Conservation (phyloP, 2,113 vertebrate species). For the Egretta garzetta region DNA sequence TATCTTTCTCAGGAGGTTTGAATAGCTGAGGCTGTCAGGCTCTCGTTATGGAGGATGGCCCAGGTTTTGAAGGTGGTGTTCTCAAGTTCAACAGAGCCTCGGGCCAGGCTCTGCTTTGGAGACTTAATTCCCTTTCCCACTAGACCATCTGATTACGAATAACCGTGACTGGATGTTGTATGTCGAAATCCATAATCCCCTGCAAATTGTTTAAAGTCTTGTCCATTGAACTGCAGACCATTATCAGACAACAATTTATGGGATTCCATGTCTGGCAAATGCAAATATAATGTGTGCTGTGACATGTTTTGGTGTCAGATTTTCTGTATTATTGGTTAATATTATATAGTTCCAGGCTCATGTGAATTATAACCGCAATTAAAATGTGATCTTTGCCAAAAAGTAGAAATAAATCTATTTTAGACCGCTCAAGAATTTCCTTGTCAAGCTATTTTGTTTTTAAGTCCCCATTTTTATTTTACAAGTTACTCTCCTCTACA, state of each 20-base stretch:
- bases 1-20: neutral
- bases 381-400: conserved; percentile 27
- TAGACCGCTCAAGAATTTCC: neutral
- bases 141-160: conserved; percentile 10
- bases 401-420: conserved; percentile 7
- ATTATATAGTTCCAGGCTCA: neutral
- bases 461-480: neutral
- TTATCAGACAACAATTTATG: conserved; percentile 63
- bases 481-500: neutral
- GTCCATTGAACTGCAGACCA: conserved; percentile 40
- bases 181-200: conserved; percentile 56
- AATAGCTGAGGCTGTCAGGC: neutral
- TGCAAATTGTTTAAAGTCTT: conserved; percentile 52
- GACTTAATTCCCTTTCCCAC: conserved; percentile 29
- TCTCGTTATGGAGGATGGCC: neutral
- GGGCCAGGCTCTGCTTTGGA: neutral
- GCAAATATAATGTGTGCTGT: conserved; percentile 9
- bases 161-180: conserved; percentile 36
- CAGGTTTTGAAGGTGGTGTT: neutral
- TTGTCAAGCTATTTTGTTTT: neutral
- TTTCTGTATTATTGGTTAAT: conserved; percentile 20
- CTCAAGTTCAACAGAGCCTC: neutral
- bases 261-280: conserved; percentile 49
- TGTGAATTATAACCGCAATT: conserved; percentile 26
- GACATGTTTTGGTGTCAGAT: conserved; percentile 39